Evolutionary conservation across 1,140 invertebrate species (phyloP), one percentile per base, ranked within the genome.

Genomic region (Nomia melanderi): DNA sequence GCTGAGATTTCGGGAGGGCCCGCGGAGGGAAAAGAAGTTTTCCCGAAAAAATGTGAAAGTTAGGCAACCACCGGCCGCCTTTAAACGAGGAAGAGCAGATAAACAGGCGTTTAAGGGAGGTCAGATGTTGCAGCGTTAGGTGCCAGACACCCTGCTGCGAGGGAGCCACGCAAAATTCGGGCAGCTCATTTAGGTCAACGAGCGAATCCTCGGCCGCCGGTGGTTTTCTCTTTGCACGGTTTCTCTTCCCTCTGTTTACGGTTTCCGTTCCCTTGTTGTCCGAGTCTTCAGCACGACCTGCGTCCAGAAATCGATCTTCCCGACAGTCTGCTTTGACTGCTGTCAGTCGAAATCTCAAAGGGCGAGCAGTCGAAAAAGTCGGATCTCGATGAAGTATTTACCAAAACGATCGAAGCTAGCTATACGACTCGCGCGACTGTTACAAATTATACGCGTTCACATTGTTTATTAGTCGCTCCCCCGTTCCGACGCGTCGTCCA

Each of bases 41-140:
- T 84, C 23, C 63, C 20, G 78, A 87, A 88, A 90, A 92, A 90
- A 91, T 90, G 89, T 91, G 90, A 92, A 92, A 92, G 89, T 88
- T 81, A 64, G 78, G 31, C 50, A 17, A 14, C 67, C 69, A 71
- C 62, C 56, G 70, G 29, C 33, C n/a, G n/a, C n/a, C n/a, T n/a
- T n/a, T n/a, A n/a, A n/a, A n/a, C n/a, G n/a, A n/a, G 50, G 39
- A 75, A 72, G 4, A 7, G 63, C 7, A 44, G 36, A 8, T 53
- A 14, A 31, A 29, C 69, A 62, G 53, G 27, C 44, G 73, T 50
- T 54, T 53, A 73, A 50, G 59, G 73, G 78, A 72, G 70, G 71
- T 70, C 78, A n/a, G 77, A 17, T 27, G 53, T 17, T 17, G 47
- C 20, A 75, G 78, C 47, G 44, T 29, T 66, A 84, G 83, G 85